Percentiles rank a stretch among this genome's conserved stretches.
These are phyloP conservation scores for Nothura maculosa DNA, from an alignment of 2,797 vertebrate genomes.

Conservation along the genomic window DNA sequence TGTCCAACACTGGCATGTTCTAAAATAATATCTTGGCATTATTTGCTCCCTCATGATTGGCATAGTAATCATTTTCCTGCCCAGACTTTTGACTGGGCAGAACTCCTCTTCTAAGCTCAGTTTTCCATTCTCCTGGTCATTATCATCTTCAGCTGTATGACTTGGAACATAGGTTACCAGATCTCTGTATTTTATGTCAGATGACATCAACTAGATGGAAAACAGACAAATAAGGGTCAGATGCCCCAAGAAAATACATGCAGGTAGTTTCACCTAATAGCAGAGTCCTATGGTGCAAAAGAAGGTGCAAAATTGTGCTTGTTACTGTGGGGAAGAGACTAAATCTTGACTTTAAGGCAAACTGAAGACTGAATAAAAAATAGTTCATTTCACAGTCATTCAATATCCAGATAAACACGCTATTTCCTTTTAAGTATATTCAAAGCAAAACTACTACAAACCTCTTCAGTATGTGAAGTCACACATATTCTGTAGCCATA, in stretches of 20 bases:
- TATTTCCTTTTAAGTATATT: not conserved
- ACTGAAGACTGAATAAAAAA: not conserved
- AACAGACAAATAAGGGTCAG: not conserved
- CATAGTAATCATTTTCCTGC: not conserved
- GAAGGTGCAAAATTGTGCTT: not conserved
- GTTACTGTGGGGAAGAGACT: not conserved
- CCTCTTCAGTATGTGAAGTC: not conserved
- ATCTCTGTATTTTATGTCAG: not conserved
- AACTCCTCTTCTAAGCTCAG: not conserved
- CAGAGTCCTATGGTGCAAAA: not conserved
- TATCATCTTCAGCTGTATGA: not conserved
- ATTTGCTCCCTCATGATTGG: accelerated
- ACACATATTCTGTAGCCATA: not conserved
- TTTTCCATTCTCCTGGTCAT: not conserved
- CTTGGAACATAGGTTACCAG: not conserved
- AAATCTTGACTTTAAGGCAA: not conserved
- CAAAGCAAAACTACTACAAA: conserved; percentile 7
- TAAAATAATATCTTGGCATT: not conserved
- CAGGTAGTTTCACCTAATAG: not conserved
- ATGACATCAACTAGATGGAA: not conserved
- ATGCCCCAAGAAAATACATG: not conserved
- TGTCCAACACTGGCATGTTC: not conserved
- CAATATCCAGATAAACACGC: not conserved
- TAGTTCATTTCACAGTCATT: not conserved
- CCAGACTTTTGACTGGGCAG: not conserved